Evolutionary conservation across 2,113 vertebrate genomes (phyloP), one percentile per base, ranked within the genome.

Genomic region (Nerophis ophidion): DNA sequence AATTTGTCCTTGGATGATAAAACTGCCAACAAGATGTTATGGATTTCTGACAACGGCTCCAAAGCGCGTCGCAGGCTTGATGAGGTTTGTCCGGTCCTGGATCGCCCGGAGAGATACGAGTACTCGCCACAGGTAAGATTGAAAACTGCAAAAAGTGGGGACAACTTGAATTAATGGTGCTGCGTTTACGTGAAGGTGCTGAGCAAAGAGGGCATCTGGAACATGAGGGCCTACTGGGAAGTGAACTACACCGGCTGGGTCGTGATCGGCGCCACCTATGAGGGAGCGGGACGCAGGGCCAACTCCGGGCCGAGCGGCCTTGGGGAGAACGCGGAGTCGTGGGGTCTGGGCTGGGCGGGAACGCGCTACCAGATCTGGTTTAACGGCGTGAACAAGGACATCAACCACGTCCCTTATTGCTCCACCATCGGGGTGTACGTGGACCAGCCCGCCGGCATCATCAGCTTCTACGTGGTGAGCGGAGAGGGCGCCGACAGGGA

Each of bases 21-120:
- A 47, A 85, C 80, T 3, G 81, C 85, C 60, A 84, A 87, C 68
- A 86, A 76, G 49, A 50, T 80, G 71, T 45, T 87, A 42, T 86
- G 83, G 83, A 59, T 86, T 52, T 71, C 81, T 6, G 81, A 83
- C 4, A 48, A 17, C 0, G 68, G 71, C 10, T 58, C 63, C 5
- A 77, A 74, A 42, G 81, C 81, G 36, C 64, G 67, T 44, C 80
- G 83, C 4, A 74, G 73, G 44, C 82, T 70, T 19, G 13, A 74
- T 49, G 80, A 84, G 49, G 40, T 83, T 9, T 87, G 83, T 65
- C 81, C 85, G 0, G 81, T 74, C 54, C 76, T 84, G 57, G 80
- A 87, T n/a, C 49, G 73, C 62, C 76, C 83, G 1, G 80, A 83
- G 57, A 70, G 80, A 83, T 84, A 84, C n/a, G 83, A 84, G 15